Conservation (phyloP, 2,797 vertebrate species). For the Xenentodon cancila region DNA sequence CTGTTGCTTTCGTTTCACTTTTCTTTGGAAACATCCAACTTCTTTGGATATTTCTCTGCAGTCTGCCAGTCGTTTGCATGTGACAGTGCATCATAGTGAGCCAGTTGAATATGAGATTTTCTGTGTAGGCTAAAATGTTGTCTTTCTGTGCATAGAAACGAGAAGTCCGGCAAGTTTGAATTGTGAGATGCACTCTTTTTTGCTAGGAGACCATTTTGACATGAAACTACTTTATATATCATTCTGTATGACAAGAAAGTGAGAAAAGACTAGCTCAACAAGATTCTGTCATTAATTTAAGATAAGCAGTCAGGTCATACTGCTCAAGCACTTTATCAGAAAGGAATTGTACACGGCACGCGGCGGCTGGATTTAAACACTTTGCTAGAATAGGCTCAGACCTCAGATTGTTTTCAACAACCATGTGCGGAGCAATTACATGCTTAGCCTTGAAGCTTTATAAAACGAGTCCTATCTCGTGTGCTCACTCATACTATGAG, state of each 20-base stretch:
- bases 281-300: neutral
- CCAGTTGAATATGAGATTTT: constrained; percentile 33
- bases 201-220: constrained; percentile 7
- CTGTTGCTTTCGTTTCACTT: no score
- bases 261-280: constrained; percentile 1
- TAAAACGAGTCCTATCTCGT: constrained; percentile 12
- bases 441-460: constrained; percentile 3
- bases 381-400: constrained; percentile 12
- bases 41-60: neutral
- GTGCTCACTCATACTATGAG: constrained; percentile 16
- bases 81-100: constrained; percentile 11
- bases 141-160: constrained; percentile 20
- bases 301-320: constrained; percentile 1
- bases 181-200: constrained; percentile 1
- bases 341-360: neutral
- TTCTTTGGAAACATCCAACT: neutral
- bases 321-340: constrained; percentile 1
- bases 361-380: constrained; percentile 10
- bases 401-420: constrained; percentile 6
- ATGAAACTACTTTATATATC: constrained; percentile 3
- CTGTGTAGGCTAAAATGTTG: constrained; percentile 29
- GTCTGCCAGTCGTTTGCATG: constrained; percentile 7
- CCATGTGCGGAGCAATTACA: constrained; percentile 11
- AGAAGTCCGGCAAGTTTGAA: constrained; percentile 16
- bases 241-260: neutral